These are phyloP conservation scores for Entosphenus tridentatus DNA, from an alignment of 2,113 vertebrate genomes.

Conservation along the genomic window DNA sequence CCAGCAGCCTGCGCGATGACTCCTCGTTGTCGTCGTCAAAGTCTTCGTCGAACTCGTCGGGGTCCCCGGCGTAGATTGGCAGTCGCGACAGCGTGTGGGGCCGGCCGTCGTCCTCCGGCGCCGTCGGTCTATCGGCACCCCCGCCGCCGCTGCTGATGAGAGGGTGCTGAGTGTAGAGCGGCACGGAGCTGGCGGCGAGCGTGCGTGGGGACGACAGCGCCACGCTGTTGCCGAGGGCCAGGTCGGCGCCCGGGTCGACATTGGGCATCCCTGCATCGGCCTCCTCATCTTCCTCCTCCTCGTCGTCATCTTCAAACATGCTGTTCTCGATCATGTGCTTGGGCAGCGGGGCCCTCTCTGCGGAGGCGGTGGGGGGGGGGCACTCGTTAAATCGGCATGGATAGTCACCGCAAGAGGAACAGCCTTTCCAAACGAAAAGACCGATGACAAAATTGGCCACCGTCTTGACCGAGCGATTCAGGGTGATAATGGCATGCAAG, in stretches of 20 bases:
- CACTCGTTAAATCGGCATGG: no score
- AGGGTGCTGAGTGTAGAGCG: not conserved
- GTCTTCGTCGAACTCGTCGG: conserved; percentile 95
- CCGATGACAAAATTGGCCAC: no score
- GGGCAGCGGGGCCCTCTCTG: conserved; percentile 53
- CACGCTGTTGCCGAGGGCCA: not conserved
- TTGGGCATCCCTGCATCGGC: not conserved
- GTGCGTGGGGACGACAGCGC: not conserved
- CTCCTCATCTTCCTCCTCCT: conserved; percentile 65
- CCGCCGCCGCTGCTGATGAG: not conserved
- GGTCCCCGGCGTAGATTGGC: conserved; percentile 95
- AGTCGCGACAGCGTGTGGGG: conserved; percentile 21
- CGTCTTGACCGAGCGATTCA: no score
- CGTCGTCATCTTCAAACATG: conserved; percentile 95
- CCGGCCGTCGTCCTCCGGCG: no score
- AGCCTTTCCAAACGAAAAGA: no score
- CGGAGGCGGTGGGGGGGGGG: not conserved
- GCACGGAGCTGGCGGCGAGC: not conserved
- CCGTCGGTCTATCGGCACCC: no score
- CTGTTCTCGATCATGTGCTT: conserved; percentile 99
- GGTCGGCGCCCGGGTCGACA: conserved; percentile 1
- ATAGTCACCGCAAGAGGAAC: no score
- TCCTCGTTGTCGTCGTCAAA: conserved; percentile 86
- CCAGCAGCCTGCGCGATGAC: conserved; percentile 72
- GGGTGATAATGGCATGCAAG: no score